phyloP scores from a whole-genome alignment of 2,113 vertebrate genomes.

The Hippocampus guttulatus region DNA sequence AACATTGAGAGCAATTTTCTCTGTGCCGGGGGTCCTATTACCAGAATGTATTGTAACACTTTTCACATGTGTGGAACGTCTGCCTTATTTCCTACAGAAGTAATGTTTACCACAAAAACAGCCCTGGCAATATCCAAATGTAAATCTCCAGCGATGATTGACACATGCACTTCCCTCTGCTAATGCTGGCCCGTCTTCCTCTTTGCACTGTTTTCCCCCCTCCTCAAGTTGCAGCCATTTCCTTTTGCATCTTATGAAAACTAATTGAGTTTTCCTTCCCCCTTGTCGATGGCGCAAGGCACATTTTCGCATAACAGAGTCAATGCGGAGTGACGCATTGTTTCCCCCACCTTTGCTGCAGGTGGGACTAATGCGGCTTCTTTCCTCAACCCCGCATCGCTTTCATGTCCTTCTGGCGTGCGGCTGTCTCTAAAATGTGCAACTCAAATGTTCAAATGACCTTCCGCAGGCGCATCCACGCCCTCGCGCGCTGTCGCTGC shows the following conservation, averaged over 20 bases:
- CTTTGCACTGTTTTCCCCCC: not conserved
- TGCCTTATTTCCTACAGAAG: not conserved
- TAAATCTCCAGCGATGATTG: not conserved
- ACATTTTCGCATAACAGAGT: not conserved
- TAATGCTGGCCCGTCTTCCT: not conserved
- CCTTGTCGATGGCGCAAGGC: not conserved
- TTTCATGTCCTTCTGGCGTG: conserved; percentile 6
- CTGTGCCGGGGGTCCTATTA: not conserved
- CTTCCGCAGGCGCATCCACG: conserved; percentile 4
- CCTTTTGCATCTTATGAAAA: not conserved
- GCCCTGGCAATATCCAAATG: not conserved
- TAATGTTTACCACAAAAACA: not conserved
- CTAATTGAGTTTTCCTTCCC: not conserved
- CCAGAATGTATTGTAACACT: not conserved
- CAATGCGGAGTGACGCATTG: not conserved
- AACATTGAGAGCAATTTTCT: conserved; percentile 2
- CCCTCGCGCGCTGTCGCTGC: conserved; percentile 6
- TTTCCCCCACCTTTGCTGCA: not conserved
- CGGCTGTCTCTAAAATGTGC: conserved; percentile 6
- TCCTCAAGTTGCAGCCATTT: not conserved
- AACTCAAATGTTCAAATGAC: conserved; percentile 6
- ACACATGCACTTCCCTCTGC: not conserved
- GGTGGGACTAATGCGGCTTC: not conserved
- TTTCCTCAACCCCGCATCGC: not conserved
- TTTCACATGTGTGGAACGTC: not conserved